Evolutionary conservation across 2,113 vertebrate genomes (phyloP), one percentile per base, ranked within the genome.

Genomic region (Oreochromis niloticus): DNA sequence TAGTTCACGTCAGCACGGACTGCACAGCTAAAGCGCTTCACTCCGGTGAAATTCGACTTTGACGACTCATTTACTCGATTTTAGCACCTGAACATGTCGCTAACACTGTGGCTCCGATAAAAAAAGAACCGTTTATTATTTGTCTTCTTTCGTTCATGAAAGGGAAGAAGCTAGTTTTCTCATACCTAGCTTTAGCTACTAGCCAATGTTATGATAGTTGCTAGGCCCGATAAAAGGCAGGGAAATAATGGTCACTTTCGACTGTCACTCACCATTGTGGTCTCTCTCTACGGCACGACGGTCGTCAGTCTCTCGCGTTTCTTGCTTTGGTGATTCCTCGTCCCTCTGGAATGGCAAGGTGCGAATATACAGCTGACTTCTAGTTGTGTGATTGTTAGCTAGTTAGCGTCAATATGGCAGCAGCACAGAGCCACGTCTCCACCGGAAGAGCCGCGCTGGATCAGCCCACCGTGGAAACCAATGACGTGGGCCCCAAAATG

Each of bases 381-480:
- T 19, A 57, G n/a, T 85, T 90, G 50, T 87, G 48, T 87, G 92
- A 66, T 63, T 87, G 89, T 91, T 95, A 91, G 88, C 91, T 57
- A 59, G 92, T 81, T 87, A 91, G 92, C 92, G 92, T 94, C 92
- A 95, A 95, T 95, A 95, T 95, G 95, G 94, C 95, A 94, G 94
- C 94, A 85, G 90, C 4, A 9, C 92, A 94, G 94, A 96, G 95
- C 95, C 95, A 96, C 95, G 95, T 96, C 94, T 95, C 94, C 94
- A 95, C 94, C 95, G 94, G 95, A 95, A 95, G 93, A 52, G 86
- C 86, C 14, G 92, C 90, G 61, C 16, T 27, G 19, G 94, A 85
- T 43, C 94, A 14, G 88, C 92, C 93, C 94, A 92, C 93, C 22
- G 90, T 61, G 57, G 32, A 91, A 87, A 91, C 87, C 86, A 78